These are phyloP conservation scores for Phataginus tetradactyla DNA, from an alignment of 2,797 vertebrate species.

Conservation along the genomic window DNA sequence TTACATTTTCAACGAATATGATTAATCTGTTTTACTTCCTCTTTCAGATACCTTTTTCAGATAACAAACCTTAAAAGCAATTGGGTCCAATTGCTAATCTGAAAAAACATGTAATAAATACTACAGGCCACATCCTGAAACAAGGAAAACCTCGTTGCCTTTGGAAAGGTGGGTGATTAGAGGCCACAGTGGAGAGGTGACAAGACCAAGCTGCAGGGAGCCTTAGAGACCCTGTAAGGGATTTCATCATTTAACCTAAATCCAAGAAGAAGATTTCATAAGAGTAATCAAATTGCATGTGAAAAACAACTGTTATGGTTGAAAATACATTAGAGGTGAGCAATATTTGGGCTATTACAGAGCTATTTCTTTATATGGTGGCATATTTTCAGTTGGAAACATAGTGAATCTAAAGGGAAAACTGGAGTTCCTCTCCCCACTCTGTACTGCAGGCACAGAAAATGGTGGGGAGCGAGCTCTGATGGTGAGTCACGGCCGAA, in stretches of 20 bases:
- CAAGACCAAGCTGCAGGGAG: not conserved
- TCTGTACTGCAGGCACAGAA: not conserved
- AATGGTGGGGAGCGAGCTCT: not conserved
- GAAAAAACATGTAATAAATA: not conserved
- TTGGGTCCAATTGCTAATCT: not conserved
- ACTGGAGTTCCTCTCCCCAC: not conserved
- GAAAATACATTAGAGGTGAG: not conserved
- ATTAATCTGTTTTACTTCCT: not conserved
- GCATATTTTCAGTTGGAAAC: not conserved
- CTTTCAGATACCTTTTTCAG: not conserved
- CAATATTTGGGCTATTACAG: not conserved
- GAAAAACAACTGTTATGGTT: not conserved
- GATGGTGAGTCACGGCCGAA: not conserved
- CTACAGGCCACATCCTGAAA: not conserved
- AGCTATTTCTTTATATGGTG: not conserved
- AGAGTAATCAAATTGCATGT: not conserved
- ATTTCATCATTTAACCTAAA: not conserved
- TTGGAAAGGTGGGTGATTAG: not conserved
- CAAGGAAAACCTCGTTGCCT: not conserved
- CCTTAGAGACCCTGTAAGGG: not conserved
- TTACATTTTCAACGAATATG: not conserved
- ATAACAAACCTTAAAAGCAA: not conserved
- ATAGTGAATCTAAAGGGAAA: not conserved
- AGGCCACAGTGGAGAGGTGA: not conserved
- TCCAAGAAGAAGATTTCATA: not conserved